Evolutionary conservation across 2,797 vertebrate species (phyloP), one percentile per base, ranked within the genome.

Genomic region (Chrysolophus pictus): DNA sequence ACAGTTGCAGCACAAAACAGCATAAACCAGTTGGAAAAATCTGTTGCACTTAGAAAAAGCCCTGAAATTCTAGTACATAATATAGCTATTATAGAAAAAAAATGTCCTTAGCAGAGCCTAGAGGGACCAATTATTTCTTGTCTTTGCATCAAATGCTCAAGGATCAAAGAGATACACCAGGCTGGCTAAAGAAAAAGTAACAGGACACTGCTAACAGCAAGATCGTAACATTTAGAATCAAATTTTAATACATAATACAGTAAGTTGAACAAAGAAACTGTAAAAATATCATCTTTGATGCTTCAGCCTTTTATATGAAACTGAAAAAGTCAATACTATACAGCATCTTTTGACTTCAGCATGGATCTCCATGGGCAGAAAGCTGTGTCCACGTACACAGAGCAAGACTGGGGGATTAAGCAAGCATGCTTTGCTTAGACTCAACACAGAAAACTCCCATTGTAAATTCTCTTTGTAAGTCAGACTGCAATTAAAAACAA

Each of bases 401-500:
- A 78, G 51, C 56, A 73, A 46, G 70, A 84, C 6, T 39, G 67
- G 22, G 8, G n/a, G 47, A 91, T 89, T 90, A 92, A 4, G 28
- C 69, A 56, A 56, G 31, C 55, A 44, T 23, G 58, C 60, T 88
- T 88, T 79, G 55, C 86, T 22, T 28, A 47, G 14, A 63, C 56
- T 91, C 84, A 81, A 82, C 64, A 82, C 51, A 88, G 67, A 80
- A 88, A 94, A 81, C 21, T 76, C 55, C 29, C 51, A 22, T 55
- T 81, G 67, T 53, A 14, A 29, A 29, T 18, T 55, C 24, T 37
- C 51, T 91, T 68, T 37, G 31, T 51, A 91, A 91, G 22, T 59
- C 69, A 79, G 69, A 82, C 28, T 63, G 55, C 46, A 81, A 86
- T 47, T 77, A 5, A 60, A 82, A 79, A 19, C 44, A 77, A 55